Evolutionary conservation across 2,888 invertebrate genomes (phyloP).

Genomic region (Lissocephala sabroskyi): DNA sequence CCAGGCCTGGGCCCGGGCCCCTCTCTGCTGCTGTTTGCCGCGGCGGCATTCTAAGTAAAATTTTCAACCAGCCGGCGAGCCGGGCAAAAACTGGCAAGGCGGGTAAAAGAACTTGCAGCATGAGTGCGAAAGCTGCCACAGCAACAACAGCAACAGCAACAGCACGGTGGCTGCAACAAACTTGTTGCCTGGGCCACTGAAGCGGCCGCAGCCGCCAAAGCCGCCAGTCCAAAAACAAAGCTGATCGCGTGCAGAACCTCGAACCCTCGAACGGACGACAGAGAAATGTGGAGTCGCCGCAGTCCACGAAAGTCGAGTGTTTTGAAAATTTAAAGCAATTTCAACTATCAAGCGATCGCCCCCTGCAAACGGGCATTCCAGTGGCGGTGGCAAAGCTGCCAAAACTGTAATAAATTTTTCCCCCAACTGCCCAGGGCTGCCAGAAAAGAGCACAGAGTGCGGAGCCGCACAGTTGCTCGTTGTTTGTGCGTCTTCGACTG

Average conservation of each 20-base stretch:
- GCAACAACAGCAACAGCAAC: slow-evolving; percentile 11
- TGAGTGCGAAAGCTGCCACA: too few relatives aligned
- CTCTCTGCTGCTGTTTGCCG: too few relatives aligned
- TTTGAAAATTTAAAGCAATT: too few relatives aligned
- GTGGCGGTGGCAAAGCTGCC: slow-evolving; percentile 49
- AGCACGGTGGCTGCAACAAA: slow-evolving; percentile 8
- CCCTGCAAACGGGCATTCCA: too few relatives aligned
- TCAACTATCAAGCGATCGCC: too few relatives aligned
- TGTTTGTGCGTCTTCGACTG: slow-evolving; percentile 2
- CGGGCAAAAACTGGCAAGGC: slow-evolving; percentile 49
- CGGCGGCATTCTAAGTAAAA: slow-evolving; percentile 29
- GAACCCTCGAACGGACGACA: slow-evolving; percentile 27
- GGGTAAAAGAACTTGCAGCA: slow-evolving; percentile 53
- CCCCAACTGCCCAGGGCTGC: slow-evolving; percentile 36
- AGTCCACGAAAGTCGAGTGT: too few relatives aligned
- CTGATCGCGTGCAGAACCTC: slow-evolving; percentile 64
- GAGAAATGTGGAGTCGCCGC: too few relatives aligned
- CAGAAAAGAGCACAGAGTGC: slow-evolving; percentile 23
- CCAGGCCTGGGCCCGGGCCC: too few relatives aligned
- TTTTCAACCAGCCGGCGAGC: slow-evolving; percentile 45
- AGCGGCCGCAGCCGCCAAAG: slow-evolving; percentile 12
- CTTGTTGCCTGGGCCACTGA: not conserved
- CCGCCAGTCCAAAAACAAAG: slow-evolving; percentile 65
- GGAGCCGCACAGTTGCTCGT: slow-evolving; percentile 6
- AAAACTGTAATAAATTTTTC: slow-evolving; percentile 65